Percentiles rank a stretch among this genome's conserved stretches.
These are phyloP conservation scores for Diplosoma virens DNA, from an alignment of 23 tunicate species.

Conservation along the genomic window DNA sequence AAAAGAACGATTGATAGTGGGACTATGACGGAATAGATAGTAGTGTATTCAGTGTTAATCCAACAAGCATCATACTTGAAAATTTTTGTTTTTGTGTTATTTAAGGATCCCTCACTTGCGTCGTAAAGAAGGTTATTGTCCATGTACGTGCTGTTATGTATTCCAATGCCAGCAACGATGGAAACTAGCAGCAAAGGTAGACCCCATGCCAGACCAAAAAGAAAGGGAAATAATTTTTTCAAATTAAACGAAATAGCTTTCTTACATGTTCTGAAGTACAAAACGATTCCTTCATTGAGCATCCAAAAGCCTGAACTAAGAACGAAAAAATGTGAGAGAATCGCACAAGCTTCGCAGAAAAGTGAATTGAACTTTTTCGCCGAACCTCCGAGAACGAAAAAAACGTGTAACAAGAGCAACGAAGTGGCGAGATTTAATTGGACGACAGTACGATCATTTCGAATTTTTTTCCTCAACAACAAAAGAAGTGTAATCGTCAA, in stretches of 20 bases:
- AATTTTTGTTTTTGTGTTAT: background rate
- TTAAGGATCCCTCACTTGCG: too few species aligned
- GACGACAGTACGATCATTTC: conserved; percentile 40
- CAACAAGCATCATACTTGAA: conserved; percentile 24
- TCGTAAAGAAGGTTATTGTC: too few species aligned
- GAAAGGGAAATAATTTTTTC: conserved; percentile 20
- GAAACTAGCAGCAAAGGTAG: conserved; percentile 33
- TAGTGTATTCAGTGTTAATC: conserved; percentile 21
- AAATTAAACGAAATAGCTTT: conserved; percentile 37
- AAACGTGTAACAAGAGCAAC: conserved; percentile 43
- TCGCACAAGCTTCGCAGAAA: conserved; percentile 44
- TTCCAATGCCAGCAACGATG: conserved; percentile 43
- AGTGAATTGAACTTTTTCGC: background rate
- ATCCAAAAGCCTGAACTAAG: conserved; percentile 65
- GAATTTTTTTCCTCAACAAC: conserved; percentile 36
- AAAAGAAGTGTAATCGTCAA: conserved; percentile 37
- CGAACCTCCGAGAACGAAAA: conserved; percentile 22
- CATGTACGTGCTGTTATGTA: conserved; percentile 21
- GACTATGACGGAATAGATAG: conserved; percentile 47
- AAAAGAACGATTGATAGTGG: conserved; percentile 46
- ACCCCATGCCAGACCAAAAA: conserved; percentile 39
- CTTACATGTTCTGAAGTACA: conserved; percentile 48
- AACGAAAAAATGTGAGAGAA: conserved; percentile 46
- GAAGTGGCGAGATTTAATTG: conserved; percentile 54
- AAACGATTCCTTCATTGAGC: conserved; percentile 62